Percentiles rank a stretch among this genome's conserved stretches.
These are phyloP conservation scores for Morpho helenor DNA, from an alignment of 2,888 invertebrate species.

Conservation along the genomic window DNA sequence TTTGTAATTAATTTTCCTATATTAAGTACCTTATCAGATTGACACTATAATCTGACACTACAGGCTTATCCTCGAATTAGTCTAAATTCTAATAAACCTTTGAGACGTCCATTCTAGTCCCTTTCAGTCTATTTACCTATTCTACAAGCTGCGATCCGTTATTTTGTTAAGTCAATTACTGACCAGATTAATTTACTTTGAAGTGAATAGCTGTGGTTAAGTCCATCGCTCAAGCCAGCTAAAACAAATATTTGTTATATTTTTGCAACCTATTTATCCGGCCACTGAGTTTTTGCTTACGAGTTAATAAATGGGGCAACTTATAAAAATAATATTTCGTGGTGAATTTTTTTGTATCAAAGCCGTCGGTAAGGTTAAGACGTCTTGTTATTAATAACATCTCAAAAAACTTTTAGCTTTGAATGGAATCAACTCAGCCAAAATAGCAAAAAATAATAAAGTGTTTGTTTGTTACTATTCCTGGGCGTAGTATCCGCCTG, in stretches of 20 bases:
- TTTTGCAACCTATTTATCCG: too few species aligned
- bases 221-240: conserved; percentile 3
- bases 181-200: conserved; percentile 16
- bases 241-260: background rate
- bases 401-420: too few species aligned
- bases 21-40: too few species aligned
- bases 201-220: conserved; percentile 7
- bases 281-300: background rate
- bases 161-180: conserved; percentile 25
- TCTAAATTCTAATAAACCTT: conserved; percentile 66
- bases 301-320: background rate
- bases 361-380: too few species aligned
- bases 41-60: conserved; percentile 72
- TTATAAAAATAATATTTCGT: too few species aligned
- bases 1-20: background rate
- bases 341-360: too few species aligned
- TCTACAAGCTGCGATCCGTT: conserved; percentile 12
- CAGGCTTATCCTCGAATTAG: conserved; percentile 58
- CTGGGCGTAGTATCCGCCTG: too few species aligned
- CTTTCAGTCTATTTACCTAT: conserved; percentile 10
- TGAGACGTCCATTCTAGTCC: conserved; percentile 48
- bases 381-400: too few species aligned
- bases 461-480: too few species aligned
- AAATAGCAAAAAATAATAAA: too few species aligned
- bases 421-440: too few species aligned